Base-by-base conservation (phyloP, 2,113 vertebrate species). In the Ranitomeya imitator region DNA sequence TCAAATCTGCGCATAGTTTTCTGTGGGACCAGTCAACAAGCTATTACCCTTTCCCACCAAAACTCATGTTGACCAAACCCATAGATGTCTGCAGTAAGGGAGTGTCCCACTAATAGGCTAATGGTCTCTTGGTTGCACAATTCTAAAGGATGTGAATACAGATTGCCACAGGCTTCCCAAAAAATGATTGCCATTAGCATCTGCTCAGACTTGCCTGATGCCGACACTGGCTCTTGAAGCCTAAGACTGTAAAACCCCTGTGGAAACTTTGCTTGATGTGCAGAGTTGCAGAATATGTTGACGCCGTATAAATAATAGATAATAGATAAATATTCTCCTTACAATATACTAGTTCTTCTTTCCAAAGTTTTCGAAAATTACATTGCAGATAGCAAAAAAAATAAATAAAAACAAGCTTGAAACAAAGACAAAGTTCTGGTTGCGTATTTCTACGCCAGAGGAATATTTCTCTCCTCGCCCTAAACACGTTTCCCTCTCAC, bases 381-480 rank as follows among this genome's bases (percentile, higher is more conserved):
- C 61, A 54, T 83, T 54, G 81, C 37, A 69, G 37, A 54, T 54
- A 69, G 51, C n/a, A 51, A 52, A 55, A 63, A 52, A 51, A 31
- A n/a, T n/a, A n/a, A 11, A 78, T 69, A 84, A 79, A 61, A 88
- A 76, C 6, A 73, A 12, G 12, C 51, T 82, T 61, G 54, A 74
- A 83, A 84, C 60, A 88, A 83, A 83, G 87, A 83, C 26, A 83
- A 65, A 84, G 81, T 61, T 71, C 26, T 78, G 87, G n/a, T 45
- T 23, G 55, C 57, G 67, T 61, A 63, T 61, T 76, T 84, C 80
- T 51, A 83, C 55, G 65, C 80, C 82, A 84, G 55, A 84, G 71
- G 69, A 83, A 83, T 88, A 83, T 88, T 83, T 84, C 87, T 83
- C 59, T 82, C 55, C 57, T n/a, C 61, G 45, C 80, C 85, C 87